phyloP scores from a whole-genome alignment of 1,140 invertebrate genomes.

The Eubasilissa regina region DNA sequence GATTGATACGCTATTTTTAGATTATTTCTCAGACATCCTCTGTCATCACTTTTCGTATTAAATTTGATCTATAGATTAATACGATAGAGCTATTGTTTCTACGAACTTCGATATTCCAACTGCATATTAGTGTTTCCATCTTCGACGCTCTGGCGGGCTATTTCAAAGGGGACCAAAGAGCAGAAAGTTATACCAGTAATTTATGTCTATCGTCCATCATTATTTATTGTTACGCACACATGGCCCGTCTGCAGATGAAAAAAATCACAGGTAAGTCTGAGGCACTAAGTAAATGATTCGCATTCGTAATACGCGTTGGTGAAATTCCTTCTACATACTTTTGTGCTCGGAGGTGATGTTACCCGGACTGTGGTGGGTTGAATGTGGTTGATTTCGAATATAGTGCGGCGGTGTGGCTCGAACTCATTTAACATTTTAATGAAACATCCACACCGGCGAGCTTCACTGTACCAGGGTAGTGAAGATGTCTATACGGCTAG shows the following conservation, averaged over 20 bases:
- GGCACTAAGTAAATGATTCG: background rate
- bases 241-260: conserved; percentile 8
- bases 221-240: conserved; percentile 36
- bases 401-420: background rate
- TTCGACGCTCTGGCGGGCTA: background rate
- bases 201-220: conserved; percentile 36
- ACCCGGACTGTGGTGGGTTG: background rate
- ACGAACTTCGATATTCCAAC: conserved; percentile 25
- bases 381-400: background rate
- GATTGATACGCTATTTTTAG: too few species aligned
- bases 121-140: conserved; percentile 32
- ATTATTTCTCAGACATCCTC: background rate
- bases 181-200: conserved; percentile 16
- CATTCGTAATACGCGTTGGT: background rate
- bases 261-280: background rate
- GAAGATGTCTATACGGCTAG: background rate
- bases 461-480: background rate
- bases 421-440: conserved; percentile 28
- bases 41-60: background rate
- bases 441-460: background rate
- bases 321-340: background rate
- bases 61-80: background rate
- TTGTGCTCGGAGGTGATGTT: conserved; percentile 5
- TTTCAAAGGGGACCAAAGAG: conserved; percentile 21
- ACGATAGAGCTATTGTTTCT: conserved; percentile 27